phyloP scores from a whole-genome alignment of 1,140 invertebrate genomes.

The Panagrolaimus sp. region DNA sequence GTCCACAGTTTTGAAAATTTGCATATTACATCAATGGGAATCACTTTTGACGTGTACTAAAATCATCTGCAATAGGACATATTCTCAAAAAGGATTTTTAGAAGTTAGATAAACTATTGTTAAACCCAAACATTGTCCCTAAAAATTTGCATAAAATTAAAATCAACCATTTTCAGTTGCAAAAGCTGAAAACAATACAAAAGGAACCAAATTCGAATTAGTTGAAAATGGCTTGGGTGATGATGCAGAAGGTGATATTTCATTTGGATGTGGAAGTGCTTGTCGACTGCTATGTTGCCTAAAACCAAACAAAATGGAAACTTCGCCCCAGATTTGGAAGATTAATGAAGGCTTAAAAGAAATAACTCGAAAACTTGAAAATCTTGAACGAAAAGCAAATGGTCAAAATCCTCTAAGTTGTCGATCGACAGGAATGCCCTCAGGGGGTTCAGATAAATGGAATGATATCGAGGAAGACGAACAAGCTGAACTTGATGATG shows the following conservation, averaged over 20 bases:
- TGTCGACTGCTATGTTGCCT: conserved; percentile 54
- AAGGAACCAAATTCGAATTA: conserved; percentile 32
- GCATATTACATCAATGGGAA: too few species aligned
- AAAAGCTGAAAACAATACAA: conserved; percentile 24
- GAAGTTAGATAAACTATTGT: conserved; percentile 5
- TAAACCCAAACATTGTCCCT: too few species aligned
- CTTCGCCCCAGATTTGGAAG: conserved; percentile 40
- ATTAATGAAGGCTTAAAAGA: conserved; percentile 51
- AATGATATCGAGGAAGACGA: conserved; percentile 36
- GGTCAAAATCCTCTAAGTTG: conserved; percentile 22
- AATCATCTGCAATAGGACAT: too few species aligned
- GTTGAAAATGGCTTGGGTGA: conserved; percentile 32
- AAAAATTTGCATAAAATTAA: too few species aligned
- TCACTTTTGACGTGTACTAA: too few species aligned
- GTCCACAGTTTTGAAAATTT: too few species aligned
- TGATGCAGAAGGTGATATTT: conserved; percentile 46
- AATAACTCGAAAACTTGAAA: conserved; percentile 50
- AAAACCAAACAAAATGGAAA: conserved; percentile 39
- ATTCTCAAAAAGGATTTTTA: conserved; percentile 15
- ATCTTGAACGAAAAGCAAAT: conserved; percentile 36
- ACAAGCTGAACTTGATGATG: conserved; percentile 44
- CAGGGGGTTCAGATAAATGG: conserved; percentile 34
- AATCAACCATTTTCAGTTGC: not conserved
- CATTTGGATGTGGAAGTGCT: conserved; percentile 50
- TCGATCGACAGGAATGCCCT: conserved; percentile 1